Conservation (phyloP, 2,113 vertebrate species). For the Prinia subflava region DNA sequence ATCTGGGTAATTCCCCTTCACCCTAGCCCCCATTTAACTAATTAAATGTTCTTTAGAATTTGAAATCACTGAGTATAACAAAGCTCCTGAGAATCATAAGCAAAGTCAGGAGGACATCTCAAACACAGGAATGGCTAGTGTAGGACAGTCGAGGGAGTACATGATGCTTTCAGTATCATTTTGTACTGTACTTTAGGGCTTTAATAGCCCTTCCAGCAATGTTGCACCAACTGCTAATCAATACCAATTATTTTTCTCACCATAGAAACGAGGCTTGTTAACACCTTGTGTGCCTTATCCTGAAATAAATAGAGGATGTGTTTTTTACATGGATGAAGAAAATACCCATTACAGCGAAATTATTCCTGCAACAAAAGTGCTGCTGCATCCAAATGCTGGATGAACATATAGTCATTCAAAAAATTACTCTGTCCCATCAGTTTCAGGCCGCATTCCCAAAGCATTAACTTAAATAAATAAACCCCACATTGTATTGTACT, state of each 20-base stretch:
- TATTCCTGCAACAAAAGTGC: background rate
- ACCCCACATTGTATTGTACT: background rate
- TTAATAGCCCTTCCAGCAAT: constrained; percentile 68
- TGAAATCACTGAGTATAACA: constrained; percentile 54
- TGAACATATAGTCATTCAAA: background rate
- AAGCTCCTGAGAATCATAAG: constrained; percentile 65
- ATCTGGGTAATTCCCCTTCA: constrained; percentile 39
- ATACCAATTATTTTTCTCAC: constrained; percentile 76
- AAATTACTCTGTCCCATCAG: background rate
- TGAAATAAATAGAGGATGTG: background rate
- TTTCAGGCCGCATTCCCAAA: background rate
- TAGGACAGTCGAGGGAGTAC: constrained; percentile 51
- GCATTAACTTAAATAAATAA: background rate
- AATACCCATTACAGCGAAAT: background rate
- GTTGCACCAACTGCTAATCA: constrained; percentile 70
- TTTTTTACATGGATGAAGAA: background rate
- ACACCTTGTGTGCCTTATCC: constrained; percentile 28
- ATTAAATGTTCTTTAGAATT: constrained; percentile 59
- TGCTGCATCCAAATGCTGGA: background rate
- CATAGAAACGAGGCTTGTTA: constrained; percentile 53
- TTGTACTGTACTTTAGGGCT: constrained; percentile 61
- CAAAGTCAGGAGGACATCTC: constrained; percentile 65
- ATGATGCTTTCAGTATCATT: constrained; percentile 57
- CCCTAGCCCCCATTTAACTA: constrained; percentile 50
- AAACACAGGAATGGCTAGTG: constrained; percentile 37